These are phyloP conservation scores for Hesperia comma DNA, from an alignment of 2,888 invertebrate species.

Conservation along the genomic window DNA sequence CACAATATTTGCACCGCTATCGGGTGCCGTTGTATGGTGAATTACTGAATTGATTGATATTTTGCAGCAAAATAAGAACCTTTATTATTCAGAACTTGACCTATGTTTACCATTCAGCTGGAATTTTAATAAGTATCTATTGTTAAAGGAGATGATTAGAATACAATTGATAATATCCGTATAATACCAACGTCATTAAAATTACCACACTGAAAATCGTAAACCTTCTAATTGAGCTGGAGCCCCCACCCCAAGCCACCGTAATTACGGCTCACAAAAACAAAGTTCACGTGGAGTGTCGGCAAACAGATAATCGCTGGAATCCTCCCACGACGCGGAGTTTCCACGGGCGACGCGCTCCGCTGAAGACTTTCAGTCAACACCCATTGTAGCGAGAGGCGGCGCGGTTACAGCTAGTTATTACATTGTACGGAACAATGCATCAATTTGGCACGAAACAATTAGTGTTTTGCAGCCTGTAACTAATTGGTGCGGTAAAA, in stretches of 20 bases:
- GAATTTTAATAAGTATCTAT: no score
- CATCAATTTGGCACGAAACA: conserved; percentile 26
- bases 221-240: conserved; percentile 21
- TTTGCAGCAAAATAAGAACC: no score
- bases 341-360: conserved; percentile 18
- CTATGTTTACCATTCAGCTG: no score
- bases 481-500: conserved; percentile 11
- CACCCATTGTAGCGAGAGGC: conserved; percentile 21
- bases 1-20: no score
- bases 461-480: conserved; percentile 27
- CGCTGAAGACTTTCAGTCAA: conserved; percentile 20
- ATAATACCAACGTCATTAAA: no score
- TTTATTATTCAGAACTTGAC: no score
- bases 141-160: no score
- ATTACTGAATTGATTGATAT: no score
- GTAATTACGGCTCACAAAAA: conserved; percentile 30
- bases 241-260: neutral
- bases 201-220: no score
- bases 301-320: conserved; percentile 25
- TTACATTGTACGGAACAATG: conserved; percentile 19
- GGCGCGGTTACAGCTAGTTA: conserved; percentile 20
- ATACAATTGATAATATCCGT: no score
- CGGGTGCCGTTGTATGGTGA: no score
- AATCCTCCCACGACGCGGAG: conserved; percentile 32
- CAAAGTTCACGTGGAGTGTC: conserved; percentile 32